phyloP scores from a whole-genome alignment of 2,113 vertebrate species.

The Myrmophylax atrothorax region DNA sequence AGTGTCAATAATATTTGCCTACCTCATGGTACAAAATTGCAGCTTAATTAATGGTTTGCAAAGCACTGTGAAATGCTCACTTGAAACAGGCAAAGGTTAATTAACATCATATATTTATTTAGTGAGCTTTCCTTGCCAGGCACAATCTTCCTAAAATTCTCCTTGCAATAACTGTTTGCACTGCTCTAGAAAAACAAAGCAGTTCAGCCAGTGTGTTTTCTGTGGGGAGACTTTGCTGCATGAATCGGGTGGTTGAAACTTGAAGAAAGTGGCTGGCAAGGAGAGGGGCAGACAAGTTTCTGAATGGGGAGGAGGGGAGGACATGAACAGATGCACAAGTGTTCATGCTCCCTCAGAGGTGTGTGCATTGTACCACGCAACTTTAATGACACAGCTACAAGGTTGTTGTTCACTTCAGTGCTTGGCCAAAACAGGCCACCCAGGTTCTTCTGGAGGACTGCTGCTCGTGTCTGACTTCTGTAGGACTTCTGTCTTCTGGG shows the following conservation, averaged over 20 bases:
- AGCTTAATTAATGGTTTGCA: constrained; percentile 24
- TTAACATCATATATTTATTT: constrained; percentile 51
- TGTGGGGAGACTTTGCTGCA: constrained; percentile 34
- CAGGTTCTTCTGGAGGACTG: background rate
- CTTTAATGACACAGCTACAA: background rate
- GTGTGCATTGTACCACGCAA: background rate
- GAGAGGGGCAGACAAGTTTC: background rate
- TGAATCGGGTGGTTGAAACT: constrained; percentile 58
- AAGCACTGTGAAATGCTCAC: constrained; percentile 8
- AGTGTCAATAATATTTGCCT: constrained; percentile 3
- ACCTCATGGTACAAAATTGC: constrained; percentile 11
- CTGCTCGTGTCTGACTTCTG: background rate
- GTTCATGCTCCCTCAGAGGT: background rate
- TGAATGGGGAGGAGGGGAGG: background rate
- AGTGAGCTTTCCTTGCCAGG: constrained; percentile 36
- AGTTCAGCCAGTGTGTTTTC: constrained; percentile 21
- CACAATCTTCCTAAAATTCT: constrained; percentile 45
- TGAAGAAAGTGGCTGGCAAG: background rate
- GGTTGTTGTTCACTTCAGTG: background rate
- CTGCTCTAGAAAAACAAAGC: constrained; percentile 47
- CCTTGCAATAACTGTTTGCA: constrained; percentile 36
- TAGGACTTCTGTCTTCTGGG: background rate
- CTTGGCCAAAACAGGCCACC: background rate
- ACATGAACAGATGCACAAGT: background rate
- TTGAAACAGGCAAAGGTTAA: constrained; percentile 32